Conservation (phyloP, 2,797 vertebrate genomes). For the Coregonus suidteri region DNA sequence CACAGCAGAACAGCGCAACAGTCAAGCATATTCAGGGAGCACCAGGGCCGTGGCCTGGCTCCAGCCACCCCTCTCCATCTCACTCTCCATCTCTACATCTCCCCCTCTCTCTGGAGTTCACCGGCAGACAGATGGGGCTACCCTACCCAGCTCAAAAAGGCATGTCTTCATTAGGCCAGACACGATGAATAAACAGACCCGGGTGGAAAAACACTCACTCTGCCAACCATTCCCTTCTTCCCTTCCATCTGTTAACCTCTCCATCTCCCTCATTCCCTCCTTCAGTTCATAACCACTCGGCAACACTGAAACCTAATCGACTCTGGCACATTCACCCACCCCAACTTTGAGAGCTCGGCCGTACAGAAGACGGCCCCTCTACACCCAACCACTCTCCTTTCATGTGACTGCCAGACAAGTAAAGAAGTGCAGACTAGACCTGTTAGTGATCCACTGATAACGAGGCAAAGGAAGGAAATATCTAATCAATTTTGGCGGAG, state of each 20-base stretch:
- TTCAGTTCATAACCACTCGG: not conserved
- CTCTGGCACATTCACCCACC: conserved; percentile 9
- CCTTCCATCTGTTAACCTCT: not conserved
- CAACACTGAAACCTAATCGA: conserved; percentile 18
- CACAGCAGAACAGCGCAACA: not conserved
- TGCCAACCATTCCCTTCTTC: conserved; percentile 11
- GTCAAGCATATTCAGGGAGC: not conserved
- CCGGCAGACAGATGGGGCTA: conserved; percentile 44
- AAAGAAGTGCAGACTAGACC: not conserved
- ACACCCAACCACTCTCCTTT: not conserved
- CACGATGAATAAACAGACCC: conserved; percentile 33
- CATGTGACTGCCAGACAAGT: not conserved
- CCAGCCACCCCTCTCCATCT: conserved; percentile 1
- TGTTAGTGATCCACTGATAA: not conserved
- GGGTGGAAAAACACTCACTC: not conserved
- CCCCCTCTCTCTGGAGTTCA: conserved; percentile 29
- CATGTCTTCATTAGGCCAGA: conserved; percentile 59
- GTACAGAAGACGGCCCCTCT: not conserved
- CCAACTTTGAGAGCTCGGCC: not conserved
- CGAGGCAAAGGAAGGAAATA: not conserved
- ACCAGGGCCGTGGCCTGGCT: not conserved
- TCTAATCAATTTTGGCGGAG: not conserved
- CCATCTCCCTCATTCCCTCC: not conserved
- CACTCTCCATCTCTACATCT: not conserved
- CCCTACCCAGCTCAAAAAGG: conserved; percentile 28